Evolutionary conservation across 2,797 vertebrate species (phyloP).

Genomic region (Apodemus agrarius): DNA sequence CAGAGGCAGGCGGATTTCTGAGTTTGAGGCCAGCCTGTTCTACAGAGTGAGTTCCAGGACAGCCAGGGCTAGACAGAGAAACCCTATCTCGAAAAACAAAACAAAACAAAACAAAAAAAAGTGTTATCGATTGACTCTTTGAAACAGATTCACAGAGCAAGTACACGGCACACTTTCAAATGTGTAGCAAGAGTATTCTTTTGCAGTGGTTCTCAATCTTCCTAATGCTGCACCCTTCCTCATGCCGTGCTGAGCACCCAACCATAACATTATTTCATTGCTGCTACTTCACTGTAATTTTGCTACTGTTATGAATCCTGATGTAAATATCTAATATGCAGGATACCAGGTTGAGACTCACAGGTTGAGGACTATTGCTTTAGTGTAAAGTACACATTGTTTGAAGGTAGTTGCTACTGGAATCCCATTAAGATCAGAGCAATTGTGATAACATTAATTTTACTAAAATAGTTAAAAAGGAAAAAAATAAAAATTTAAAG

Average conservation of each 20-base stretch:
- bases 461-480: background rate
- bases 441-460: constrained; percentile 25
- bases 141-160: background rate
- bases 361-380: background rate
- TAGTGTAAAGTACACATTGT: background rate
- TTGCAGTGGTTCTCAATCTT: background rate
- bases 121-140: background rate
- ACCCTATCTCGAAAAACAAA: too few species aligned
- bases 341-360: background rate
- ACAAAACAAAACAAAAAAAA: background rate
- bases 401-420: background rate
- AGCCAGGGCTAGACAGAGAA: too few species aligned
- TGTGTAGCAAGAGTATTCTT: background rate
- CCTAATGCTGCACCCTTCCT: background rate
- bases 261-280: background rate
- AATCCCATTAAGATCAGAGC: background rate
- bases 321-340: background rate
- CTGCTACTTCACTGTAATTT: background rate
- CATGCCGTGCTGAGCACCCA: background rate
- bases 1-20: too few species aligned
- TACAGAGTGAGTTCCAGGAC: too few species aligned
- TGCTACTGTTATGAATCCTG: background rate
- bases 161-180: background rate
- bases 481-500: background rate
- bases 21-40: too few species aligned